Evolutionary conservation across 35 echinoderm and acorn worm genomes (phyloP).

Genomic region (Anneissia japonica): DNA sequence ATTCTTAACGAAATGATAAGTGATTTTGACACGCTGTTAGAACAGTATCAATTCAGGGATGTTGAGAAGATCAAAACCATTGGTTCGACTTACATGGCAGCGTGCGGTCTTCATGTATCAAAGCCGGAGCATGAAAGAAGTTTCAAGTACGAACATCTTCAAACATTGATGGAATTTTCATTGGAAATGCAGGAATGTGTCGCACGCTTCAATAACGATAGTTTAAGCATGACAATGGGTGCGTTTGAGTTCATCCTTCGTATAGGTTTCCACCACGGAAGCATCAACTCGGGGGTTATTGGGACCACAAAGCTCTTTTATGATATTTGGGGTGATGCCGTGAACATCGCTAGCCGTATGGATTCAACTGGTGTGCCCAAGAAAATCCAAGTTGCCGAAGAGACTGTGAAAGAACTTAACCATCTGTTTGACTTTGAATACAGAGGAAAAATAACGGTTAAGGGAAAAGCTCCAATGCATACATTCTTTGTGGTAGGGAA

Average conservation of each 20-base stretch:
- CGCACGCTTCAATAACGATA: conserved; percentile 72
- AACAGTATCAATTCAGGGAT: conserved; percentile 36
- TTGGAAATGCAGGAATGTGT: conserved; percentile 77
- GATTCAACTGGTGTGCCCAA: conserved; percentile 86
- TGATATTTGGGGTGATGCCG: conserved; percentile 98
- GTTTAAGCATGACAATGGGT: conserved; percentile 76
- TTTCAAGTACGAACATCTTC: conserved; percentile 46
- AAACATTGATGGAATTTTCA: conserved; percentile 78
- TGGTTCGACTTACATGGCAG: conserved; percentile 95
- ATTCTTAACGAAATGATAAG: conserved; percentile 91
- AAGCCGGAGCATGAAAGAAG: conserved; percentile 7
- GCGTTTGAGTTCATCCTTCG: conserved; percentile 91
- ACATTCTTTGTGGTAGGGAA: background rate
- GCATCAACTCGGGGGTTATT: conserved; percentile 84
- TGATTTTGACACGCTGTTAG: conserved; percentile 88
- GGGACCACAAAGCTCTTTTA: conserved; percentile 97
- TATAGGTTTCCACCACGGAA: conserved; percentile 94
- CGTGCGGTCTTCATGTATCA: conserved; percentile 71
- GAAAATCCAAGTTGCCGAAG: conserved; percentile 75
- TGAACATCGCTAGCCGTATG: conserved; percentile 97
- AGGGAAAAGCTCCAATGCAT: conserved; percentile 42
- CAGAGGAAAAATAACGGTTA: conserved; percentile 57
- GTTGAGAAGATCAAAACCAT: conserved; percentile 99
- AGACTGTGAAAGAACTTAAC: conserved; percentile 64
- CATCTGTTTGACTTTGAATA: conserved; percentile 76